Evolutionary conservation across 2,797 vertebrate genomes (phyloP).

Genomic region (Chaetodon trifasciatus): DNA sequence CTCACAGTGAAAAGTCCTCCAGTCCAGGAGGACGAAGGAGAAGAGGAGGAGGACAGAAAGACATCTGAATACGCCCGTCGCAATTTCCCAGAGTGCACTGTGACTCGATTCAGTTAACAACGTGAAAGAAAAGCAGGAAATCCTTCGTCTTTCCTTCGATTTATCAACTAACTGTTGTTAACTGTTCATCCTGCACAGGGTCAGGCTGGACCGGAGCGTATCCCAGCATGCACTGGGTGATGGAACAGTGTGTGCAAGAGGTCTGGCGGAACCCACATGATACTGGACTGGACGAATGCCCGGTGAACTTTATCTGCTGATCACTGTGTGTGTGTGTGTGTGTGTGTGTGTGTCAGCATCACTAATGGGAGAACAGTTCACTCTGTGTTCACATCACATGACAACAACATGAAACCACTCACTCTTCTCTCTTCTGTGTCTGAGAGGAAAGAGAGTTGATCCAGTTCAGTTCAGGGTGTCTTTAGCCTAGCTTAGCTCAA

Average conservation of each 20-base stretch:
- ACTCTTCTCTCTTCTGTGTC: neutral
- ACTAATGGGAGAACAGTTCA: neutral
- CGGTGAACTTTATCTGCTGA: constrained; percentile 13
- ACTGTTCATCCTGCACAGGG: neutral
- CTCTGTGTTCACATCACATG: constrained; percentile 8
- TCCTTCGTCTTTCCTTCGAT: neutral
- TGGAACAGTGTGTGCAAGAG: neutral
- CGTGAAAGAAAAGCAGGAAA: neutral
- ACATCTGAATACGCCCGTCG: neutral
- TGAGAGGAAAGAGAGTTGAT: no score
- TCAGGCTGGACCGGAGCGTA: neutral
- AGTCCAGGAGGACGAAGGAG: neutral
- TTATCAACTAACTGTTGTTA: neutral
- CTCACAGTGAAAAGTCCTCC: neutral
- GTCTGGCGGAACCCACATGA: neutral
- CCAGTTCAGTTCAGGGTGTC: no score
- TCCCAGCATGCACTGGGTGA: constrained; percentile 42
- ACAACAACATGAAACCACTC: neutral
- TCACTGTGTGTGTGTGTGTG: constrained; percentile 2
- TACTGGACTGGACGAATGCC: neutral
- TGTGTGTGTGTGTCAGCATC: constrained; percentile 9
- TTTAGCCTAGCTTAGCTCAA: no score
- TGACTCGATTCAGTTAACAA: no score
- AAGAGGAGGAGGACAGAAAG: neutral
- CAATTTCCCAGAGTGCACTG: neutral